Base-by-base conservation (phyloP, 2,113 vertebrate species). In the Nanorana parkeri region DNA sequence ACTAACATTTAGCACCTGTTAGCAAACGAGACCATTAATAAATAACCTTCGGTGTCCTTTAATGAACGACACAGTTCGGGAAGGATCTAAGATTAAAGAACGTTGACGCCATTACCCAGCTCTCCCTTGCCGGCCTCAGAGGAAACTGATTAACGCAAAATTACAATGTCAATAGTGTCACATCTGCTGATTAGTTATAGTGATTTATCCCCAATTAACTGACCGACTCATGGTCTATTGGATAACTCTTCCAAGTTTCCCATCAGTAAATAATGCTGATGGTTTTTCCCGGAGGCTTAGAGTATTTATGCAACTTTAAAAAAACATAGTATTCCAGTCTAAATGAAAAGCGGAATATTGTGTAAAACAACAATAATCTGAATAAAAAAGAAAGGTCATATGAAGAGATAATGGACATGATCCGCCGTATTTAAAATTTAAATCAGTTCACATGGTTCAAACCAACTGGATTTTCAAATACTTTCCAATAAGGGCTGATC, bases 81-180 rank as follows among this genome's bases (percentile, higher is more conserved):
- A 15, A 11, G 41, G 10, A 10, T 47, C 7, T 47, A 1, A 47
- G 41, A 47, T 15, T 1, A 10, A 24, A 26, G 61, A 28, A 63
- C 6, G 2, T 74, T 20, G 19, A 4, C 1, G 23, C 28, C 26
- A 20, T 74, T 21, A 32, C 54, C 20, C n/a, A 21, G 11, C 32
- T 60, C 58, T 60, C 26, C 54, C 26, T 17, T 15, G 10, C 32
- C 29, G n/a, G 41, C 72, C 23, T 51, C 21, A 36, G 55, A 47
- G 26, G 41, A 75, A 76, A 20, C 32, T 63, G 58, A 76, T 76
- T 76, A 63, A 26, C 21, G 23, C 17, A 8, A 32, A 41, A 63
- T 76, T 41, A 76, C 26, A 74, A 58, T 76, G 73, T 76, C 73
- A 76, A 63, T 76, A 76, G 51, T 63, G 73, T 76, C 73, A 63